Evolutionary conservation across 64 coral and sea anemone species (phyloP).

Genomic region (Dendronephthya gigantea): DNA sequence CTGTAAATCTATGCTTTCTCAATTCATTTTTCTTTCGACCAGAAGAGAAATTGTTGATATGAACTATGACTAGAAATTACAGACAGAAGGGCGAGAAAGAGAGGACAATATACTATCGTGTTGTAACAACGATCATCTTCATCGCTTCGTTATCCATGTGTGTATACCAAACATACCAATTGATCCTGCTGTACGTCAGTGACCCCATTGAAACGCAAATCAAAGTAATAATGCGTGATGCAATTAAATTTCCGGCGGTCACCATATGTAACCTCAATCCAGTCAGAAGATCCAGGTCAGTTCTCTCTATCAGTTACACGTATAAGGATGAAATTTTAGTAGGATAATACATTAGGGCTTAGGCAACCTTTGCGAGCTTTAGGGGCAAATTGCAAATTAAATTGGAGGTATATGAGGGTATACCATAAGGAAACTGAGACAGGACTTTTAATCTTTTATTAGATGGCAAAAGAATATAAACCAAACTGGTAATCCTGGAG

Average conservation of each 20-base stretch:
- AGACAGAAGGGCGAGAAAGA: neutral
- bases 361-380: too few species aligned
- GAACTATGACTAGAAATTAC: neutral
- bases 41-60: neutral
- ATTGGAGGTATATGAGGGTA: too few species aligned
- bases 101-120: neutral
- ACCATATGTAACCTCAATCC: neutral
- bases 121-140: neutral
- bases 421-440: neutral
- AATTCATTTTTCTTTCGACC: neutral
- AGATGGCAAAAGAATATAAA: neutral
- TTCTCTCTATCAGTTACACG: too few species aligned
- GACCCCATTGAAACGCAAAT: conserved; percentile 14
- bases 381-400: too few species aligned
- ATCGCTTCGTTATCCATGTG: conserved; percentile 5
- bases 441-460: neutral
- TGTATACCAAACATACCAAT: neutral
- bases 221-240: neutral
- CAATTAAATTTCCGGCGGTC: neutral
- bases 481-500: neutral
- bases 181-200: neutral
- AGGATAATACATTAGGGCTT: too few species aligned
- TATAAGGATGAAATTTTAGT: too few species aligned
- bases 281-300: neutral
- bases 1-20: too few species aligned